These are phyloP conservation scores for Mirza zaza DNA, from an alignment of 2,113 vertebrate genomes.

Conservation along the genomic window DNA sequence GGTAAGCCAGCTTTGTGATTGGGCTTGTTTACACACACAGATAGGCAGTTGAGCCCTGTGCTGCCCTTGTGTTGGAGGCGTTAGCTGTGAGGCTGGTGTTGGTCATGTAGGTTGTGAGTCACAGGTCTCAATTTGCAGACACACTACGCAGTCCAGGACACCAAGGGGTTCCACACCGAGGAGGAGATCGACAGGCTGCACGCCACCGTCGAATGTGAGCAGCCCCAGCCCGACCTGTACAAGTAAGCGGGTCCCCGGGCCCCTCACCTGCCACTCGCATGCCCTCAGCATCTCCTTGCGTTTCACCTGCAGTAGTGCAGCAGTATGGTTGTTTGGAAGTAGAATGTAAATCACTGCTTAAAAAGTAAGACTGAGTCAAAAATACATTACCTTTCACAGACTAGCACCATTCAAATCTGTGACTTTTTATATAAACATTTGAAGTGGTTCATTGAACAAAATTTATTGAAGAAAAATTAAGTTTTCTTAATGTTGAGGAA, in stretches of 20 bases:
- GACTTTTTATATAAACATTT: background rate
- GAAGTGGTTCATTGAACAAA: background rate
- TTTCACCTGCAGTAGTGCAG: too few species aligned
- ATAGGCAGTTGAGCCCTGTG: fast-evolving
- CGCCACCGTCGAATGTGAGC: slow-evolving; percentile 98
- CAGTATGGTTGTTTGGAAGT: fast-evolving
- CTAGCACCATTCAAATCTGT: background rate
- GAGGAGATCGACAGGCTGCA: slow-evolving; percentile 91
- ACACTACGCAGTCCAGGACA: slow-evolving; percentile 96
- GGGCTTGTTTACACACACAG: too few species aligned
- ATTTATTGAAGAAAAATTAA: background rate
- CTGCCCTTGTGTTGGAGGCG: background rate
- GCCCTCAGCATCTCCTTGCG: fast-evolving
- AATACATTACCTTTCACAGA: background rate
- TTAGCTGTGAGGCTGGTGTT: background rate
- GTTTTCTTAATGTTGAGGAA: background rate
- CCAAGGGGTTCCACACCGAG: slow-evolving; percentile 93
- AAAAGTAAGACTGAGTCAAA: background rate
- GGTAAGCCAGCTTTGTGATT: background rate
- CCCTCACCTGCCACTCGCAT: too few species aligned
- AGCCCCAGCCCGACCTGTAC: slow-evolving; percentile 98
- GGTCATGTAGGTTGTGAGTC: background rate
- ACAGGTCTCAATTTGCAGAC: slow-evolving; percentile 85
- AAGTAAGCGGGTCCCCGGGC: slow-evolving; percentile 86
- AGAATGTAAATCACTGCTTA: too few species aligned